phyloP scores from a whole-genome alignment of 2,797 vertebrate genomes.

The Spea hammondii region DNA sequence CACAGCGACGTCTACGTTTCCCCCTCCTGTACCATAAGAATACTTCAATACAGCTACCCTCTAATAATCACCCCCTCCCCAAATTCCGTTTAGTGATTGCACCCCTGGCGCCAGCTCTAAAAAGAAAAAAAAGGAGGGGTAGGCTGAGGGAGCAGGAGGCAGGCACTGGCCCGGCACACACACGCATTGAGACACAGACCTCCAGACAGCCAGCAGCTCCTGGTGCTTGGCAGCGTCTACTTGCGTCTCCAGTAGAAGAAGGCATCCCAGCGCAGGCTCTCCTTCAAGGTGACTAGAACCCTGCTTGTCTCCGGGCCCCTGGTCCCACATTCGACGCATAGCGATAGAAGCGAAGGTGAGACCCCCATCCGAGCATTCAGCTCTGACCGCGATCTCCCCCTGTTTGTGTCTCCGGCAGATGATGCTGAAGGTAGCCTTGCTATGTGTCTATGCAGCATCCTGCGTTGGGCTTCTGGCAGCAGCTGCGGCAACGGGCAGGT shows the following conservation, averaged over 20 bases:
- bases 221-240: constrained; percentile 51
- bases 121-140: constrained; percentile 13
- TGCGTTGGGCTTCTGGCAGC: constrained; percentile 67
- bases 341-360: constrained; percentile 6
- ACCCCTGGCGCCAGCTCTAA: constrained; percentile 35
- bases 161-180: constrained; percentile 16
- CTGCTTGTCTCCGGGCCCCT: neutral
- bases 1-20: neutral
- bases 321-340: neutral
- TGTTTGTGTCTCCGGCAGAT: constrained; percentile 67
- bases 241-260: constrained; percentile 55
- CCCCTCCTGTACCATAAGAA: neutral
- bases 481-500: constrained; percentile 68
- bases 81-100: constrained; percentile 25
- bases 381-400: neutral
- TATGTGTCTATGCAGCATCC: constrained; percentile 80
- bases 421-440: constrained; percentile 73
- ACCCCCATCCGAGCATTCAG: neutral
- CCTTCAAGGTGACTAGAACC: constrained; percentile 26
- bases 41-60: constrained; percentile 1
- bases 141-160: constrained; percentile 31
- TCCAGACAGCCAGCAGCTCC: constrained; percentile 56
- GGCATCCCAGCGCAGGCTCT: constrained; percentile 39
- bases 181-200: constrained; percentile 48
- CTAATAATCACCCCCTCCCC: constrained; percentile 17